Evolutionary conservation across 2,888 invertebrate species (phyloP).

Genomic region (Cremastinae sp.): DNA sequence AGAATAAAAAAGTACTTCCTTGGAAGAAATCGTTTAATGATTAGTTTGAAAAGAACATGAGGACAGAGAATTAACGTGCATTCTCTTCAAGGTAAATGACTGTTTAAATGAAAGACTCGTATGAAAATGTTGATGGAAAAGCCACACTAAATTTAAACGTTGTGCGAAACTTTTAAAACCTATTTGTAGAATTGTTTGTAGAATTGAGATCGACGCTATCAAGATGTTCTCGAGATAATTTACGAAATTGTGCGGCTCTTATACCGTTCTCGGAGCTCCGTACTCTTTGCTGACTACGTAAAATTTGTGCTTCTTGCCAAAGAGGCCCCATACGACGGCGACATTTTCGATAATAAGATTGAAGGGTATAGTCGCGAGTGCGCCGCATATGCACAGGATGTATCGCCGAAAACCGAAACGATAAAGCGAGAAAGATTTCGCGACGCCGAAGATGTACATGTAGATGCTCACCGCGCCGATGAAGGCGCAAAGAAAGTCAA

Average conservation of each 20-base stretch:
- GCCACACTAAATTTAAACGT: too few species aligned
- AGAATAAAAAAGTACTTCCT: too few species aligned
- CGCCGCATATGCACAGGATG: conserved; percentile 90
- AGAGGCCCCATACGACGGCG: conserved; percentile 96
- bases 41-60: too few species aligned
- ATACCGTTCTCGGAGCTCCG: conserved; percentile 83
- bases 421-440: conserved; percentile 95
- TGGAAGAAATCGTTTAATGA: too few species aligned
- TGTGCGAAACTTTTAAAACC: too few species aligned
- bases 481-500: conserved; percentile 94
- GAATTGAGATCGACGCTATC: neutral
- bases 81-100: too few species aligned
- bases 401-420: conserved; percentile 91
- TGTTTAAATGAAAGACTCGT: too few species aligned
- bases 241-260: conserved; percentile 4
- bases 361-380: conserved; percentile 94
- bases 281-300: conserved; percentile 97
- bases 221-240: neutral
- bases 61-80: too few species aligned
- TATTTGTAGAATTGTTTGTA: conserved; percentile 10
- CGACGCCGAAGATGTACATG: conserved; percentile 99
- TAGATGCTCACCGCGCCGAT: conserved; percentile 97
- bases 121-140: too few species aligned
- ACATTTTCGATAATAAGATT: conserved; percentile 97
- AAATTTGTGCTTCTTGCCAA: conserved; percentile 97